Conservation (phyloP, 2,797 vertebrate genomes). For the Odontamblyopus rebecca region DNA sequence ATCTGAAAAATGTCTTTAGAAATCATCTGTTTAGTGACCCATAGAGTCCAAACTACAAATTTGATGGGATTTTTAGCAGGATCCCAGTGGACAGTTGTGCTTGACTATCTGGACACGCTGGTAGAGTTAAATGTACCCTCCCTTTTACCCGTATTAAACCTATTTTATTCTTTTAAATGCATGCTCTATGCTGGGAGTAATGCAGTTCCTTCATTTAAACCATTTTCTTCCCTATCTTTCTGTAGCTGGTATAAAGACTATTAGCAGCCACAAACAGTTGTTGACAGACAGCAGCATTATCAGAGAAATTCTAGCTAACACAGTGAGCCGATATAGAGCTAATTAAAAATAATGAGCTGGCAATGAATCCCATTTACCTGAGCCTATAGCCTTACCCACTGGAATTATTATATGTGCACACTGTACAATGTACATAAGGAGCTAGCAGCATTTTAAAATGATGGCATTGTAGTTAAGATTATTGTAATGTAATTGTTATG, state of each 20-base stretch:
- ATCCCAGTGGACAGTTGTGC: conserved; percentile 8
- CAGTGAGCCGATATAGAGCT: conserved; percentile 33
- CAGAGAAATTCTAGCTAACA: conserved; percentile 32
- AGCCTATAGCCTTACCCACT: conserved; percentile 15
- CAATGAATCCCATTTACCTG: conserved; percentile 40
- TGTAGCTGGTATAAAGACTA: conserved; percentile 33
- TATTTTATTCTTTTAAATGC: conserved; percentile 7
- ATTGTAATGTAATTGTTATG: background rate
- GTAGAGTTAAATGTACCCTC: background rate
- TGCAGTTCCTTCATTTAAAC: conserved; percentile 38
- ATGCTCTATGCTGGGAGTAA: conserved; percentile 41
- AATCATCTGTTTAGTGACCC: conserved; percentile 29
- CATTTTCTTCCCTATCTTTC: conserved; percentile 18
- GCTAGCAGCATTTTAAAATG: conserved; percentile 9
- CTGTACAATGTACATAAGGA: background rate
- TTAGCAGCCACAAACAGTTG: conserved; percentile 34
- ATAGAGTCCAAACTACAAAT: conserved; percentile 11
- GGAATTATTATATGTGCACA: background rate
- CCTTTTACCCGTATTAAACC: background rate
- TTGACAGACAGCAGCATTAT: conserved; percentile 47
- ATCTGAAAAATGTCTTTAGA: conserved; percentile 37
- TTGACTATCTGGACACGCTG: conserved; percentile 10
- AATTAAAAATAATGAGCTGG: conserved; percentile 61
- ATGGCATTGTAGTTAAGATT: conserved; percentile 1
- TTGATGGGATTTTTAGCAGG: conserved; percentile 18